A percentile compares a stretch with the other conserved stretches of the same genome.
Conservation (phyloP, 2,888 invertebrate genomes). For the Uloborus plumipes region DNA sequence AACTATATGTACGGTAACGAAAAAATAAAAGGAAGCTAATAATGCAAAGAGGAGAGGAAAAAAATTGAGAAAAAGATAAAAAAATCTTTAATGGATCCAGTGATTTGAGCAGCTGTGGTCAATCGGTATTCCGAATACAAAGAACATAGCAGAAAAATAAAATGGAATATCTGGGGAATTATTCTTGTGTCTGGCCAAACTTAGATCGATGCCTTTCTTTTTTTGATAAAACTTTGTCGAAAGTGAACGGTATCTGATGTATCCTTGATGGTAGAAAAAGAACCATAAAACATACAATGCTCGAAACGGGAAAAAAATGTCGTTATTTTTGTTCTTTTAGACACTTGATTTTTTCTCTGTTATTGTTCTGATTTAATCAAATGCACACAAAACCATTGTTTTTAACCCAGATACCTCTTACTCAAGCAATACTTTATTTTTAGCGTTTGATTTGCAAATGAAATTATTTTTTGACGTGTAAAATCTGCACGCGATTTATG, state of each 20-base stretch:
- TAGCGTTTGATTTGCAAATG: no score
- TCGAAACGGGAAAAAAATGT: slow-evolving; percentile 1
- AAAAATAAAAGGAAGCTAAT: no score
- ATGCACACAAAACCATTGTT: no score
- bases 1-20: no score
- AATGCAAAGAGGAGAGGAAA: no score
- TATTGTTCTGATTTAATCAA: no score
- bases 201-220: slow-evolving; percentile 43
- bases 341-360: no score
- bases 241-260: slow-evolving; percentile 5
- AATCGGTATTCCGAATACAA: slow-evolving; percentile 49
- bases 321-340: slow-evolving; percentile 10
- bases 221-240: slow-evolving; percentile 41
- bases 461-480: no score
- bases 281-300: slow-evolving; percentile 1
- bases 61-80: no score
- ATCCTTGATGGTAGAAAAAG: not conserved
- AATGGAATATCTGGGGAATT: slow-evolving; percentile 22
- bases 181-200: slow-evolving; percentile 34
- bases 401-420: no score
- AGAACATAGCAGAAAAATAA: slow-evolving; percentile 15
- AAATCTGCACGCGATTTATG: no score
- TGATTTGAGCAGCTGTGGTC: slow-evolving; percentile 57
- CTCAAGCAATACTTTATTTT: no score
- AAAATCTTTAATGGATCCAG: slow-evolving; percentile 45